Evolutionary conservation across 1,140 invertebrate genomes (phyloP), one percentile per base, ranked within the genome.

Genomic region (Palaemon carinicauda): DNA sequence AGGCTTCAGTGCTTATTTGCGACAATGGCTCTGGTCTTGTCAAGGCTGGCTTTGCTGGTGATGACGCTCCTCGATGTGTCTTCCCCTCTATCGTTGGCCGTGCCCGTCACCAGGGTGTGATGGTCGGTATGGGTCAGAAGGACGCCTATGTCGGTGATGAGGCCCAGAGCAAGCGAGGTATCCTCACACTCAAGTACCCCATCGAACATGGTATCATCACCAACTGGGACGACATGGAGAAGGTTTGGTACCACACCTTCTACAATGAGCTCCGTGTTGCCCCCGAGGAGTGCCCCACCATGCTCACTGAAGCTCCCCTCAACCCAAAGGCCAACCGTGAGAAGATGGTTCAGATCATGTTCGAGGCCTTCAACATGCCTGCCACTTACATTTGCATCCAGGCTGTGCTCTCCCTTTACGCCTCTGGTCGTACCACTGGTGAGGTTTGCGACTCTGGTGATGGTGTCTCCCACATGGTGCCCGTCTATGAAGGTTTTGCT

Each of bases 221-320:
- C 91, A 98, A 98, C 94, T 98, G 97, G 97, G 97, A 98, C 91
- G 97, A 98, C 92, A 98, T 98, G 97, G 97, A 98, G 93, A 98
- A 98, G 92, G 96, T 98, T 92, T 98, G 97, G 97, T 97, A 98
- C 92, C 96, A 98, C 92, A 96, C 96, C 89, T 98, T 97, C 93
- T 98, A 97, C 94, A 98, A 97, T 92, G 97, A 98, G 92, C 93
- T 98, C 87, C 94, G 97, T 92, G 97, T 98, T 88, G 97, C 97
- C 83, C 97, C 97, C 27, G 97, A 98, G 92, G 96, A 98, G 12
- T 41, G 7, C 41, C 41, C 41, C 7, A 41, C 41, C 41, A 41
- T 41, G 41, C 41, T 41, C 12, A 41, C 41, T 41, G 41, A 41
- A 41, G 41, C 41, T 41, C 41, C 41, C 3, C 41, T 41, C 3